A percentile compares a stretch with the other conserved stretches of the same genome.
These are phyloP conservation scores for Lucilia sericata DNA, from an alignment of 1,140 invertebrate species.

Conservation along the genomic window DNA sequence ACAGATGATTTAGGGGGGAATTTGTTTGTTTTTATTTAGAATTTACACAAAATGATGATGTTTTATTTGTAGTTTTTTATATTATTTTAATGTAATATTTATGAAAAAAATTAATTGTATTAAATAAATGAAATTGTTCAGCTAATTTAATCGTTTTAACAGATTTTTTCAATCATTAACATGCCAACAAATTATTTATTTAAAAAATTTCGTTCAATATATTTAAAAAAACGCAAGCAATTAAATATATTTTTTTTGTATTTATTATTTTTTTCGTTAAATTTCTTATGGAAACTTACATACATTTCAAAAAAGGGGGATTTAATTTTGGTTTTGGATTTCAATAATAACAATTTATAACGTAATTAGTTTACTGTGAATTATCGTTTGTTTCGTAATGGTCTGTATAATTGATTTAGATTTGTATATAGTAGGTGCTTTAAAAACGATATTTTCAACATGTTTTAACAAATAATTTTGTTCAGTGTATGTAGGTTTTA, in stretches of 20 bases:
- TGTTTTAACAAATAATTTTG: slow-evolving; percentile 7
- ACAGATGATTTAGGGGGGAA: slow-evolving; percentile 34
- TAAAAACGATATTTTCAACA: neutral
- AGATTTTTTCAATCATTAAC: slow-evolving; percentile 20
- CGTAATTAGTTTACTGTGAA: neutral
- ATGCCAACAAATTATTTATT: slow-evolving; percentile 6
- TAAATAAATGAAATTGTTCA: slow-evolving; percentile 17
- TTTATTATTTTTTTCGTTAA: neutral
- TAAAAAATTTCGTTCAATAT: neutral
- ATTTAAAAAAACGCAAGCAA: slow-evolving; percentile 20
- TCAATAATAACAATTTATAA: neutral
- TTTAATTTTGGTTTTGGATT: neutral
- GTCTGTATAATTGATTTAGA: neutral
- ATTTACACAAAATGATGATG: slow-evolving; percentile 42
- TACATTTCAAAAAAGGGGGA: slow-evolving; percentile 28
- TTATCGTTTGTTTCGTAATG: neutral
- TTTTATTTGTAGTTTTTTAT: neutral
- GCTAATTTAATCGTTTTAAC: slow-evolving; percentile 21
- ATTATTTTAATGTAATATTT: neutral
- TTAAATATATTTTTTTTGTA: neutral
- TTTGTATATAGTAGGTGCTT: neutral
- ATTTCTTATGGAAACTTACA: slow-evolving; percentile 16
- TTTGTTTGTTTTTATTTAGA: slow-evolving; percentile 44
- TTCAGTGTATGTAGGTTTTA: slow-evolving; percentile 21
- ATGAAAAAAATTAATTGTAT: slow-evolving; percentile 3